Conservation (phyloP, 1,140 invertebrate genomes). For the Conus betulinus region DNA sequence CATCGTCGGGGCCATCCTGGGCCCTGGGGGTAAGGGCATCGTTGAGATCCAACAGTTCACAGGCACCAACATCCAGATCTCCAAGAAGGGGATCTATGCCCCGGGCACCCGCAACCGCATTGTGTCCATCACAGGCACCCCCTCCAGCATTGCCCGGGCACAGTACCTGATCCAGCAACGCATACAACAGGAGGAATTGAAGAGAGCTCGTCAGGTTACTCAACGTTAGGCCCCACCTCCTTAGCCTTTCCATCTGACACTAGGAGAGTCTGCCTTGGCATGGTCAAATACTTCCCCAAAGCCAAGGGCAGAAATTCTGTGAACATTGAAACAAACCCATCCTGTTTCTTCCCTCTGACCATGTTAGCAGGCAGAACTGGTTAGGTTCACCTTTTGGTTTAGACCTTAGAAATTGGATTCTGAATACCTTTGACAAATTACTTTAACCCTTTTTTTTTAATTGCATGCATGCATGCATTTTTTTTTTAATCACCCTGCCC, state of each 20-base stretch:
- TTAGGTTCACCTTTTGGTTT: neutral
- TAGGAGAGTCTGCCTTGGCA: neutral
- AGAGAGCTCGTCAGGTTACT: slow-evolving; percentile 82
- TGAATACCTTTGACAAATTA: neutral
- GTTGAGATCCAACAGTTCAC: slow-evolving; percentile 97
- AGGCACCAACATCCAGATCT: slow-evolving; percentile 98
- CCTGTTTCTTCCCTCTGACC: neutral
- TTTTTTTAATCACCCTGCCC: neutral
- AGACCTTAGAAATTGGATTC: neutral
- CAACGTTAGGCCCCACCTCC: slow-evolving; percentile 57
- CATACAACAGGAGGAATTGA: slow-evolving; percentile 95
- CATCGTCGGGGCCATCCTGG: slow-evolving; percentile 97
- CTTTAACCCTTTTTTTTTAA: neutral
- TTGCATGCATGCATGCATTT: neutral
- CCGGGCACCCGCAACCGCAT: slow-evolving; percentile 97
- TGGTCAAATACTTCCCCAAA: neutral
- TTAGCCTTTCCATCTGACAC: neutral
- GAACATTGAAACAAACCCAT: neutral
- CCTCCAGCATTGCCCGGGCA: slow-evolving; percentile 90
- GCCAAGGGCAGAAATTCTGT: too few relatives aligned
- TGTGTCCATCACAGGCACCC: slow-evolving; percentile 94
- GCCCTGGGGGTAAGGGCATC: slow-evolving; percentile 94
- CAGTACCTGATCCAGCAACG: slow-evolving; percentile 96
- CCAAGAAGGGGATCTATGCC: slow-evolving; percentile 97
- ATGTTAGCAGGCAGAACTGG: neutral